Evolutionary conservation across 2,888 invertebrate species (phyloP), one percentile per base, ranked within the genome.

Genomic region (Ectemnius continuus): DNA sequence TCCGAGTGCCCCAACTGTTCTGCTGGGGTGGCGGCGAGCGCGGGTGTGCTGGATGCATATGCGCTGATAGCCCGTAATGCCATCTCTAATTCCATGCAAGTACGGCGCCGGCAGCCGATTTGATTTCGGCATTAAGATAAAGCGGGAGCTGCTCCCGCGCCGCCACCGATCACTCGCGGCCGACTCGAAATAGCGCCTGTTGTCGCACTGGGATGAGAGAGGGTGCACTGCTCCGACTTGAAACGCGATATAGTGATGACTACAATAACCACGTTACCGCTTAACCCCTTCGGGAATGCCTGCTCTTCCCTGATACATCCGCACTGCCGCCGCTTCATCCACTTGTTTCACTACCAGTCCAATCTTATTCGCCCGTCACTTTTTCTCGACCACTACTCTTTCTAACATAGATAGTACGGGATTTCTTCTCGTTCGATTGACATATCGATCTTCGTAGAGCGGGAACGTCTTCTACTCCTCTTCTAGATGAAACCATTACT

Each of bases 111-210:
- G 36, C 8, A 36, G 90, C 88, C 90, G 90, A 90, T 91, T 90
- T 90, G 91, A 91, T 91, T 91, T 89, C 76, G 88, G 90, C 86
- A 90, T 90, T 90, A 89, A 91, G 91, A 91, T 91, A 91, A 91
- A 90, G 84, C 88, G 82, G 36, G 8, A 79, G 70, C 79, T 68
- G 46, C 47, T 68, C 63, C 61, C 67, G 67, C 70, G 61, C 72
- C 63, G 80, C 61, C 69, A 63, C 60, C 66, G 72, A 73, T 76
- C 63, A 61, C 73, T 80, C 70, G 77, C 67, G 61, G 23, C 36
- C 36, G 76, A 65, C 57, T 69, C 77, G 71, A 66, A 75, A 81
- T 80, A 73, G 77, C 77, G 73, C 72, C 52, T 14, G 8, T 16
- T 16, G 16, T 52, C 52, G 52, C 36, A 36, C 0, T 36, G 11